These are phyloP conservation scores for Sycophila sp. DNA, from an alignment of 1,140 invertebrate species.

Conservation along the genomic window DNA sequence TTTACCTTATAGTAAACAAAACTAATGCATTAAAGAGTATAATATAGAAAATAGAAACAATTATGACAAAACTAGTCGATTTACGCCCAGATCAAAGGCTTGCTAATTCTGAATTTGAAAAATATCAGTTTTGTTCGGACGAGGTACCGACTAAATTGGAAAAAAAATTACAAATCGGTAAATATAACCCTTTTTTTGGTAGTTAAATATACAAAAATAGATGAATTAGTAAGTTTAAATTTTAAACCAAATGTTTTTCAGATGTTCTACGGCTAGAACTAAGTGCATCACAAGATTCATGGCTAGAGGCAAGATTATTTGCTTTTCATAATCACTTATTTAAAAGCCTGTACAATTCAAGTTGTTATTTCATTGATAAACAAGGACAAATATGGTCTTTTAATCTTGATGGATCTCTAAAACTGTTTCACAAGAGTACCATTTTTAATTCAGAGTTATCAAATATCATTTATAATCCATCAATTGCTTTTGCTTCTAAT, in stretches of 20 bases:
- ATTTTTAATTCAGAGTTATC: constrained; percentile 20
- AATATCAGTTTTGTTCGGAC: constrained; percentile 58
- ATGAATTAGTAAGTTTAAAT: no score
- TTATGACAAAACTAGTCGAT: constrained; percentile 59
- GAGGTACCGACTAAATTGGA: constrained; percentile 44
- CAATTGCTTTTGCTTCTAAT: constrained; percentile 56
- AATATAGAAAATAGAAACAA: no score
- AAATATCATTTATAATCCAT: constrained; percentile 52
- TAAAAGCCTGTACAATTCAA: constrained; percentile 55
- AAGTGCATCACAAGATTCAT: constrained; percentile 53
- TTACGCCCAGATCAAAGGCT: constrained; percentile 52
- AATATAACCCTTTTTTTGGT: no score
- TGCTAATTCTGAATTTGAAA: constrained; percentile 57
- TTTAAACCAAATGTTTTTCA: constrained; percentile 38
- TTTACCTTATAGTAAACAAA: no score
- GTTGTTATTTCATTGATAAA: constrained; percentile 60
- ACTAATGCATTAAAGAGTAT: no score
- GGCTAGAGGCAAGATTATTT: constrained; percentile 58
- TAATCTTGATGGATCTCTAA: constrained; percentile 38
- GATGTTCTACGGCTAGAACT: constrained; percentile 54
- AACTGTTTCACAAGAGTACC: constrained; percentile 41
- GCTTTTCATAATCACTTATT: constrained; percentile 64
- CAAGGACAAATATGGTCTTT: constrained; percentile 53
- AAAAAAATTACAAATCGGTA: constrained; percentile 48
- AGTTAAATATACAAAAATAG: not conserved